These are phyloP conservation scores for Xiphophorus maculatus DNA, from an alignment of 2,113 vertebrate species.

Conservation along the genomic window DNA sequence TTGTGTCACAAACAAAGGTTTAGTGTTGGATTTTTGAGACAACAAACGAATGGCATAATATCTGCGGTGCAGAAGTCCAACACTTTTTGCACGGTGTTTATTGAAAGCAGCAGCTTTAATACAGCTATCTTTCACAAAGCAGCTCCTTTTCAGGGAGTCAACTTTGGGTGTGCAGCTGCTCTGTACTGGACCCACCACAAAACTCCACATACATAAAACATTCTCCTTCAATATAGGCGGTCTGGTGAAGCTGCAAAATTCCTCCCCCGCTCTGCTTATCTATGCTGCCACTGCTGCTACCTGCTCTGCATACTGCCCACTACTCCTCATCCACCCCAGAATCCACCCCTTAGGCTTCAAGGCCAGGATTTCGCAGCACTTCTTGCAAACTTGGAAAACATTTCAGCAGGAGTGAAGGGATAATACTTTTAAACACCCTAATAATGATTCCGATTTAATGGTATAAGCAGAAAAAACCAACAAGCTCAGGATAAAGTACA, in stretches of 20 bases:
- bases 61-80: too few relatives aligned
- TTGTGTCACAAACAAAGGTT: too few relatives aligned
- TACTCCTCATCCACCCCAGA: background rate
- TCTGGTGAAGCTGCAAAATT: background rate
- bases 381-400: background rate
- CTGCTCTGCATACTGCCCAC: background rate
- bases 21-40: too few relatives aligned
- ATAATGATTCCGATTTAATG: background rate
- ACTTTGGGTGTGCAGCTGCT: background rate
- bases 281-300: background rate
- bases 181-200: background rate
- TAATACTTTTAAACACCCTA: background rate
- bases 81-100: too few relatives aligned
- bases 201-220: conserved; percentile 1
- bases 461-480: background rate
- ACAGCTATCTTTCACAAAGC: background rate
- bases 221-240: background rate
- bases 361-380: background rate
- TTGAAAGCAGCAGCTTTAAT: background rate
- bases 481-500: background rate
- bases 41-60: too few relatives aligned
- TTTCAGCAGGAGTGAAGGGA: background rate
- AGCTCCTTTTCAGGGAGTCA: background rate
- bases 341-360: background rate
- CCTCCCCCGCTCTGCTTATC: background rate